Conservation (phyloP, 1,140 invertebrate species). For the Macrotrachela quadricornifera region DNA sequence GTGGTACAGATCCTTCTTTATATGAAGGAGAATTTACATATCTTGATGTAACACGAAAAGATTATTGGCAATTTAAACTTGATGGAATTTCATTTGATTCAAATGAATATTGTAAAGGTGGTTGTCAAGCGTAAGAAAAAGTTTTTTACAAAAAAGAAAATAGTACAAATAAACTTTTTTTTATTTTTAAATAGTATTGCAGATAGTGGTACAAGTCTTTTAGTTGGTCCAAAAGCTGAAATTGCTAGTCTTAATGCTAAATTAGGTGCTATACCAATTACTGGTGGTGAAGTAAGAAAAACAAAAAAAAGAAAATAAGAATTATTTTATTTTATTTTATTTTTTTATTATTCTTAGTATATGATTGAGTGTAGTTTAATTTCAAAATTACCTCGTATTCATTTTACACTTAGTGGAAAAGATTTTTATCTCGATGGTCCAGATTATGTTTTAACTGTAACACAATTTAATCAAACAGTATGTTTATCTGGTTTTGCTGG, state of each 20-base stretch:
- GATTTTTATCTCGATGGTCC: conserved; percentile 53
- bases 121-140: conserved; percentile 18
- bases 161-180: too few relatives aligned
- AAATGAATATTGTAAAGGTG: conserved; percentile 25
- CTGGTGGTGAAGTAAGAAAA: conserved; percentile 42
- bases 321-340: too few relatives aligned
- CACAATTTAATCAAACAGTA: conserved; percentile 39
- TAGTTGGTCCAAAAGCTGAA: conserved; percentile 75
- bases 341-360: too few relatives aligned
- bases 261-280: conserved; percentile 58
- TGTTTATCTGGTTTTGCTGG: conserved; percentile 90
- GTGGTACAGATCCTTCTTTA: conserved; percentile 72
- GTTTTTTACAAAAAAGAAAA: too few relatives aligned
- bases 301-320: too few relatives aligned
- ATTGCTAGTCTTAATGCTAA: conserved; percentile 53
- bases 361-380: too few relatives aligned
- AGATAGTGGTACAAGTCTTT: conserved; percentile 88
- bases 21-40: conserved; percentile 79
- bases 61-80: conserved; percentile 94
- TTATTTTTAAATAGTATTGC: conserved; percentile 41
- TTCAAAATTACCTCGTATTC: too few relatives aligned
- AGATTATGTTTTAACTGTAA: conserved; percentile 64
- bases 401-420: conserved; percentile 52
- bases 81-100: conserved; percentile 43
- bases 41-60: conserved; percentile 56